phyloP scores from a whole-genome alignment of 2,113 vertebrate genomes.

The Eclectus roratus region DNA sequence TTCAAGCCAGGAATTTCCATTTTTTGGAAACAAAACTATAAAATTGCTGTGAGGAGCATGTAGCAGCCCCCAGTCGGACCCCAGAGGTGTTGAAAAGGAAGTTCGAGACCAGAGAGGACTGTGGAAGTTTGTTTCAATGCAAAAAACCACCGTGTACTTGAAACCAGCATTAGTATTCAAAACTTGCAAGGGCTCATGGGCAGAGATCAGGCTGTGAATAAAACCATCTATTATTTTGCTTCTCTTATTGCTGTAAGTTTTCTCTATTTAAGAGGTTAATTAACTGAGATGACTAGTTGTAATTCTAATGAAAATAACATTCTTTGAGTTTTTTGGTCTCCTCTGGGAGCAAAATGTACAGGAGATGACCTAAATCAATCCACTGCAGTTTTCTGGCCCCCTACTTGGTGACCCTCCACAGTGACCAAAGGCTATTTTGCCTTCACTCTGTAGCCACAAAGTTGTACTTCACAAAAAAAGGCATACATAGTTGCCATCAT shows the following conservation, averaged over 20 bases:
- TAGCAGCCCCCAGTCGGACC: neutral
- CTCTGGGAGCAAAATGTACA: neutral
- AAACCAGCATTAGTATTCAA: neutral
- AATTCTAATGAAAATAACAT: neutral
- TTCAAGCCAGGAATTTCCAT: neutral
- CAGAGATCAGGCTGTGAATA: neutral
- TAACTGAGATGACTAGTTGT: neutral
- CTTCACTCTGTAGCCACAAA: neutral
- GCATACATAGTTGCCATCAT: neutral
- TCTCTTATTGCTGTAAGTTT: neutral
- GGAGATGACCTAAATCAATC: neutral
- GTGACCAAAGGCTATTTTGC: neutral
- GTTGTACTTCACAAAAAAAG: neutral
- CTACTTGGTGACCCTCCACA: neutral
- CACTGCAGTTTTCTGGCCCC: neutral
- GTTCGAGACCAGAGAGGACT: rapidly evolving
- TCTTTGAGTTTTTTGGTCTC: neutral
- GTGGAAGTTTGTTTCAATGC: neutral
- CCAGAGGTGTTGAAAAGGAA: neutral
- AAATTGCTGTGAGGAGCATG: neutral
- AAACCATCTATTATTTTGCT: neutral
- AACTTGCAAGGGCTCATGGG: neutral
- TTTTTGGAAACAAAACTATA: neutral
- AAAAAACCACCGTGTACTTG: neutral
- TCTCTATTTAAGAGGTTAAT: neutral